phyloP scores from a whole-genome alignment of 1,140 invertebrate genomes.

The Neodiprion virginianus region DNA sequence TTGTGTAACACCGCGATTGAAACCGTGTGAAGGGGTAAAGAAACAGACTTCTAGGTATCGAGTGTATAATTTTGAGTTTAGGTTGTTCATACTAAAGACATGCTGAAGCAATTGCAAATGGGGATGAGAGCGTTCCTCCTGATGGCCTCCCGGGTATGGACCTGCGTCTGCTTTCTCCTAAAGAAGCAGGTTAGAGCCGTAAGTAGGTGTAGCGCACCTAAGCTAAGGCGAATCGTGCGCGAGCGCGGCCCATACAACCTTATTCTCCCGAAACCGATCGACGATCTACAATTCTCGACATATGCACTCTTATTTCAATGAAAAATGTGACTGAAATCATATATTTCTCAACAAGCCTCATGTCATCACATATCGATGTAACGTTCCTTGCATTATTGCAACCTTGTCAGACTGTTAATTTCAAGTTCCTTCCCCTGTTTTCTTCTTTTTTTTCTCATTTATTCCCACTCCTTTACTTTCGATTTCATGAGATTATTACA shows the following conservation, averaged over 20 bases:
- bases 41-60: neutral
- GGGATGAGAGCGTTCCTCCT: conserved; percentile 94
- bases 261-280: neutral
- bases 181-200: conserved; percentile 95
- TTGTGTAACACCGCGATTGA: neutral
- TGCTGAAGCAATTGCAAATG: conserved; percentile 97
- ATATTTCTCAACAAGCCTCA: too few species aligned
- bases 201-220: conserved; percentile 66
- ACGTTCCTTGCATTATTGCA: too few species aligned
- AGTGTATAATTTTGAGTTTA: neutral
- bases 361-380: too few species aligned
- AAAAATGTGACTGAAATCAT: too few species aligned
- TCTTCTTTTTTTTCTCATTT: conserved; percentile 20
- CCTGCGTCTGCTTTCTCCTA: conserved; percentile 95
- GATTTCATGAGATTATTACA: too few species aligned
- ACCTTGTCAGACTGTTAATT: too few species aligned
- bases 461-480: conserved; percentile 10
- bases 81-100: conserved; percentile 54
- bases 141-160: conserved; percentile 96
- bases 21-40: neutral
- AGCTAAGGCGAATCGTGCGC: neutral
- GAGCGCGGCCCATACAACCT: neutral
- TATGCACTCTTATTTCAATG: neutral
- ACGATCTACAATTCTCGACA: neutral
- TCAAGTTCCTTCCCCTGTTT: conserved; percentile 19